Percentiles rank a stretch among this genome's conserved stretches.
Evolutionary conservation across 2,113 vertebrate species (phyloP).

Genomic region (Megalops atlanticus): DNA sequence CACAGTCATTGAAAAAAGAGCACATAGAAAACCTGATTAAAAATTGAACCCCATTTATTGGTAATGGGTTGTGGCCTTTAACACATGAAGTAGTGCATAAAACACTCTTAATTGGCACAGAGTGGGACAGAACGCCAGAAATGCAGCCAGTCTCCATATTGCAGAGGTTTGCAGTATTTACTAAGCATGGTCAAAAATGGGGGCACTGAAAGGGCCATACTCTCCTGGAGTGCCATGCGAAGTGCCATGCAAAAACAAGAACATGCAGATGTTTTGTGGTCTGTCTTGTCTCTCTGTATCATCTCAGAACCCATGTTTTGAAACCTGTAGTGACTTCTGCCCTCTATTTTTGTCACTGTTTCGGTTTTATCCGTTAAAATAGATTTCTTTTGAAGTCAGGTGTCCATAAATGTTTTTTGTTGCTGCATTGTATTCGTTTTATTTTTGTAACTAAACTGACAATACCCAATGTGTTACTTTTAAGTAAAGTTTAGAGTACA

Average conservation of each 20-base stretch:
- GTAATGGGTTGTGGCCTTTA: too few relatives aligned
- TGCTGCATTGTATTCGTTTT: constrained; percentile 22
- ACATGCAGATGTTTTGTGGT: neutral
- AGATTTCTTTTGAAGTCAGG: neutral
- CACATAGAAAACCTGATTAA: neutral
- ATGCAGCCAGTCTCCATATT: too few relatives aligned
- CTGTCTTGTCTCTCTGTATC: neutral
- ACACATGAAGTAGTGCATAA: too few relatives aligned
- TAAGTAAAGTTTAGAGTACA: neutral
- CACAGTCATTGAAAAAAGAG: too few relatives aligned
- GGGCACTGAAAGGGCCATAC: too few relatives aligned
- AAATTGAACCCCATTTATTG: too few relatives aligned
- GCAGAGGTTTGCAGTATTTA: too few relatives aligned
- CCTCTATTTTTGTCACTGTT: neutral
- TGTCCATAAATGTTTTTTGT: neutral
- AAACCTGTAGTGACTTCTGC: neutral
- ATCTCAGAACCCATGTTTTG: neutral
- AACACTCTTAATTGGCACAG: too few relatives aligned
- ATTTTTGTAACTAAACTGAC: neutral
- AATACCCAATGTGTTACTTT: neutral
- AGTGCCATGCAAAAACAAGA: too few relatives aligned
- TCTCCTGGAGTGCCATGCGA: too few relatives aligned
- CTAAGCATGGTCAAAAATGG: too few relatives aligned
- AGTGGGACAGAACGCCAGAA: too few relatives aligned
- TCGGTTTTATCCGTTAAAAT: neutral